phyloP scores from a whole-genome alignment of 2,888 invertebrate genomes.

The Synergus itoensis region DNA sequence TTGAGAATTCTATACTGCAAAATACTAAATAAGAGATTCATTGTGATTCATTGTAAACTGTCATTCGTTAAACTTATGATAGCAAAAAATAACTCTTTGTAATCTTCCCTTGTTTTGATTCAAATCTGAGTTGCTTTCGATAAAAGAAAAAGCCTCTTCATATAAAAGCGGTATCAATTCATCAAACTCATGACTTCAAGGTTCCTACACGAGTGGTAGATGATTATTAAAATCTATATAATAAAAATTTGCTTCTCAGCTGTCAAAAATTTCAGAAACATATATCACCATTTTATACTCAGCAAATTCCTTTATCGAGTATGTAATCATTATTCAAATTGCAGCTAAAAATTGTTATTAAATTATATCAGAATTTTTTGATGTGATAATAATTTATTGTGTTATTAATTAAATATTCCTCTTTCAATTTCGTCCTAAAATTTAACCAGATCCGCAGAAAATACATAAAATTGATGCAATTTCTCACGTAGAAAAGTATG shows the following conservation, averaged over 20 bases:
- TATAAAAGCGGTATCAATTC: background rate
- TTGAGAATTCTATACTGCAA: background rate
- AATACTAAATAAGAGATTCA: background rate
- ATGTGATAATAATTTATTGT: too few relatives aligned
- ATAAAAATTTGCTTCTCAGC: background rate
- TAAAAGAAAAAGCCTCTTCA: background rate
- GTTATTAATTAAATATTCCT: background rate
- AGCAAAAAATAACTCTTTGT: background rate
- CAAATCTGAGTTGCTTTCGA: background rate
- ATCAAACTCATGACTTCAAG: background rate
- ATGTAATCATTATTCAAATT: background rate
- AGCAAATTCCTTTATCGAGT: background rate
- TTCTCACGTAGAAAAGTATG: background rate
- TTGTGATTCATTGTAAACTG: background rate
- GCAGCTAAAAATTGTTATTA: too few relatives aligned
- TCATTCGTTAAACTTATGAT: background rate
- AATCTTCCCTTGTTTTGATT: background rate
- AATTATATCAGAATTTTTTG: too few relatives aligned
- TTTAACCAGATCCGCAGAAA: background rate
- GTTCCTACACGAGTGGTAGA: background rate
- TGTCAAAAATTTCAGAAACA: background rate
- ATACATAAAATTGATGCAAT: background rate
- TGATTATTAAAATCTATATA: background rate
- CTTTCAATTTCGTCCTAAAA: slow-evolving; percentile 6
- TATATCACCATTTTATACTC: background rate